Conservation (phyloP, 1,140 invertebrate species). For the Drosophila littoralis region DNA sequence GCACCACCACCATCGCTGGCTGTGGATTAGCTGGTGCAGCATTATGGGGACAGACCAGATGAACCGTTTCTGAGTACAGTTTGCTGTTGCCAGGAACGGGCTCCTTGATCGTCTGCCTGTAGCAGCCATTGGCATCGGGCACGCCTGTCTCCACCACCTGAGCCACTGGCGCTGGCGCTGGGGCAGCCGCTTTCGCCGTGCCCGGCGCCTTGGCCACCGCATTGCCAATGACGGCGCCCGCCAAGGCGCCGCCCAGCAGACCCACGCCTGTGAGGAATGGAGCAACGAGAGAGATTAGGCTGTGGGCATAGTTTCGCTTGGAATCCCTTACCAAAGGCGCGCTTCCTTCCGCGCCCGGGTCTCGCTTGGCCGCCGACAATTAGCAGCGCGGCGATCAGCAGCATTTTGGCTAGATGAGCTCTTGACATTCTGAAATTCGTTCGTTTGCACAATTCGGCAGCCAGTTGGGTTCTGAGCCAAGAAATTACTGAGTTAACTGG, state of each 20-base stretch:
- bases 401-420: slow-evolving; percentile 18
- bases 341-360: slow-evolving; percentile 49
- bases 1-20: background rate
- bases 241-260: slow-evolving; percentile 54
- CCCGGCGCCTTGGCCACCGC: slow-evolving; percentile 30
- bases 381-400: slow-evolving; percentile 43
- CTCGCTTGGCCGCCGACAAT: slow-evolving; percentile 38
- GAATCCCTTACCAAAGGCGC: slow-evolving; percentile 52
- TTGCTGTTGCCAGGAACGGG: slow-evolving; percentile 46
- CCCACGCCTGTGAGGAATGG: slow-evolving; percentile 43
- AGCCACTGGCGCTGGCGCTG: slow-evolving; percentile 34
- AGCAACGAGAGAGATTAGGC: background rate
- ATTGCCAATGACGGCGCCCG: slow-evolving; percentile 49
- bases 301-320: too few relatives aligned
- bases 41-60: slow-evolving; percentile 59
- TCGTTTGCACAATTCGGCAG: slow-evolving; percentile 5
- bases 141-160: slow-evolving; percentile 56
- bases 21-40: slow-evolving; percentile 1
- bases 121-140: slow-evolving; percentile 60
- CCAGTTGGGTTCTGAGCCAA: slow-evolving; percentile 15
- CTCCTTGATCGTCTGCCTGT: slow-evolving; percentile 58
- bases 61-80: slow-evolving; percentile 58
- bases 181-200: slow-evolving; percentile 19
- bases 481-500: slow-evolving; percentile 41
- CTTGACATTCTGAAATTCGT: slow-evolving; percentile 44